Conservation (phyloP, 2,797 vertebrate species). For the Parambassis ranga region DNA sequence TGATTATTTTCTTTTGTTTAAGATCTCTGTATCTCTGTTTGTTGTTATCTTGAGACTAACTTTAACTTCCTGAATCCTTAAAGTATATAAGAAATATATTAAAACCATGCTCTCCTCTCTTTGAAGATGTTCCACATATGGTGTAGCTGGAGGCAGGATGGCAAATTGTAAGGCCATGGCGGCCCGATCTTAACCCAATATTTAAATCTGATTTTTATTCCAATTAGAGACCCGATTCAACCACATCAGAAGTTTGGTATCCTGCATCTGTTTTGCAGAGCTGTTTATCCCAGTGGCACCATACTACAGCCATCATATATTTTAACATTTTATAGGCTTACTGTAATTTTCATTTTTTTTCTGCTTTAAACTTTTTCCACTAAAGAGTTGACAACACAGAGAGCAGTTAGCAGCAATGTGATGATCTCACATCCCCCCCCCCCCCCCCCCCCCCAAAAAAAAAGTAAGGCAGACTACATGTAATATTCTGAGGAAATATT, state of each 20-base stretch:
- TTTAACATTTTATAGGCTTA: background rate
- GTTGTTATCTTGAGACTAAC: background rate
- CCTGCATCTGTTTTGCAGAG: conserved; percentile 38
- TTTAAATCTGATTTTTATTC: conserved; percentile 56
- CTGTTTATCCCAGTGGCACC: conserved; percentile 35
- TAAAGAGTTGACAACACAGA: background rate
- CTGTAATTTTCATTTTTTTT: conserved; percentile 14
- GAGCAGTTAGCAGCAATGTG: background rate
- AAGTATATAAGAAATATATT: conserved; percentile 6
- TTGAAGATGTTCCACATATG: conserved; percentile 43
- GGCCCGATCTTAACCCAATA: conserved; percentile 33
- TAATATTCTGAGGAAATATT: background rate
- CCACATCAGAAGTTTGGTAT: conserved; percentile 44
- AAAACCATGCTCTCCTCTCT: conserved; percentile 23
- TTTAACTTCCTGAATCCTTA: conserved; percentile 2
- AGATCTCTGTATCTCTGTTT: conserved; percentile 6
- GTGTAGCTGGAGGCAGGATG: conserved; percentile 17
- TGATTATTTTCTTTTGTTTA: background rate
- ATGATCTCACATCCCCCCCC: too few species aligned
- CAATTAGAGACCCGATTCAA: conserved; percentile 53
- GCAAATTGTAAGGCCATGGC: conserved; percentile 24
- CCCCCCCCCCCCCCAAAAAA: background rate
- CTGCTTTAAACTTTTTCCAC: too few species aligned
- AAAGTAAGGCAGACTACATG: background rate
- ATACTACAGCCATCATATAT: background rate